Base-by-base conservation (phyloP, 2,113 vertebrate species). In the Copsychus sechellarum region DNA sequence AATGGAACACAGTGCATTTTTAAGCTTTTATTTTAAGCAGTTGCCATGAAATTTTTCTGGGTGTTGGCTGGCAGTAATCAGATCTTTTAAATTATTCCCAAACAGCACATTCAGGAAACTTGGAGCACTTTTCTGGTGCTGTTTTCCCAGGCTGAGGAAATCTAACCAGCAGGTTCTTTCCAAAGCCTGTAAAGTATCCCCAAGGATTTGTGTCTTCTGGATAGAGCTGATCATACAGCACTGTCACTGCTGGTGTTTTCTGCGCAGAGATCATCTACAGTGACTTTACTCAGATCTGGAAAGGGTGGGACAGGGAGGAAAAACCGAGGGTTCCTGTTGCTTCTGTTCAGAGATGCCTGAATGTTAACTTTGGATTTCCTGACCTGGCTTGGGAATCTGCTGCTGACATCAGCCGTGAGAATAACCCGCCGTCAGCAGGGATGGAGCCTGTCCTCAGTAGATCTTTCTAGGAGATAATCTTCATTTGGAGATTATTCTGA, bases 381-480 rank as follows among this genome's bases (percentile, higher is more conserved):
- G 93, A 58, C 72, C 81, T 1, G 0, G 13, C 71, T 57, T 61
- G 84, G 70, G 92, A 89, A 90, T 80, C 65, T 42, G 71, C 70
- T 50, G 84, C 78, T 88, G 95, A 45, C 78, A 87, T 77, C 80
- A 84, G 89, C 83, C 1, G 6, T 79, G 93, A 95, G 93, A 95
- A 91, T 5, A 72, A 61, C 83, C 57, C 45, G 11, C 65, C 0
- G 2, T 47, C 88, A 71, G 72, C 42, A 1, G 88, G 79, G 65
- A 26, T 40, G 28, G 69, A 74, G 86, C 38, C 33, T 90, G 85
- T 53, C 74, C 87, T 65, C 21, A 34, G n/a, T 3, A 88, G 91
- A 94, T 95, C 94, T 82, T 74, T 67, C 61, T 19, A 24, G 81
- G 84, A 94, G 93, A 95, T 92, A 87, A 90, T 88, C 64, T 73